Conservation (phyloP, 2,888 invertebrate genomes). For the Hyalella azteca region DNA sequence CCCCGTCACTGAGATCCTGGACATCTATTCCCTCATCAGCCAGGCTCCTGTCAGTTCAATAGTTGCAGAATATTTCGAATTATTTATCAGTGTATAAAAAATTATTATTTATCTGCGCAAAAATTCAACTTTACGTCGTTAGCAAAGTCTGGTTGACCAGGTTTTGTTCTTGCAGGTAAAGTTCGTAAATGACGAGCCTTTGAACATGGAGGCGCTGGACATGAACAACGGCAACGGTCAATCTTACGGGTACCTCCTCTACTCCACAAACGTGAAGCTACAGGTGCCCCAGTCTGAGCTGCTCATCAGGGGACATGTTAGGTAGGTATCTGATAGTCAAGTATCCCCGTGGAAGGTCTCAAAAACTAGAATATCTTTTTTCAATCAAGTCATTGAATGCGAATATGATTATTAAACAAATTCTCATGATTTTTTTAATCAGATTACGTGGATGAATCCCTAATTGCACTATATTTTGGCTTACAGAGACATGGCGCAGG, state of each 20-base stretch:
- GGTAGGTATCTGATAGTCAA: too few species aligned
- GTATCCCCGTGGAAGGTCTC: too few species aligned
- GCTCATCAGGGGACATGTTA: constrained; percentile 48
- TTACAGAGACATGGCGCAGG: constrained; percentile 67
- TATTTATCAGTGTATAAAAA: too few species aligned
- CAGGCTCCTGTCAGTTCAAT: constrained; percentile 4
- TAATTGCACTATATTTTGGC: too few species aligned
- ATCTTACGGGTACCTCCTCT: constrained; percentile 69
- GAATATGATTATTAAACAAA: too few species aligned
- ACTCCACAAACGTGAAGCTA: constrained; percentile 63
- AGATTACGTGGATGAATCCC: too few species aligned
- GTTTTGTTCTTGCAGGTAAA: background rate
- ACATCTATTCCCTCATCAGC: background rate
- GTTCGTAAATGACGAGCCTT: constrained; percentile 7
- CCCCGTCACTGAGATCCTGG: constrained; percentile 35
- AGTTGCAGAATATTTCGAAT: too few species aligned
- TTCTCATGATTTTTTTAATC: background rate
- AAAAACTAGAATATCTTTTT: too few species aligned
- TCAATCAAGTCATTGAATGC: too few species aligned
- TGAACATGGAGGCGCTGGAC: constrained; percentile 52
- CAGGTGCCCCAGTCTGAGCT: constrained; percentile 25
- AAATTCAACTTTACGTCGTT: background rate
- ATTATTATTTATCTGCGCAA: too few species aligned
- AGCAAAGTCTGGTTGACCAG: background rate
- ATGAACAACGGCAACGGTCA: constrained; percentile 65